These are phyloP conservation scores for Dryobotodes eremita DNA, from an alignment of 2,888 invertebrate genomes.

Conservation along the genomic window DNA sequence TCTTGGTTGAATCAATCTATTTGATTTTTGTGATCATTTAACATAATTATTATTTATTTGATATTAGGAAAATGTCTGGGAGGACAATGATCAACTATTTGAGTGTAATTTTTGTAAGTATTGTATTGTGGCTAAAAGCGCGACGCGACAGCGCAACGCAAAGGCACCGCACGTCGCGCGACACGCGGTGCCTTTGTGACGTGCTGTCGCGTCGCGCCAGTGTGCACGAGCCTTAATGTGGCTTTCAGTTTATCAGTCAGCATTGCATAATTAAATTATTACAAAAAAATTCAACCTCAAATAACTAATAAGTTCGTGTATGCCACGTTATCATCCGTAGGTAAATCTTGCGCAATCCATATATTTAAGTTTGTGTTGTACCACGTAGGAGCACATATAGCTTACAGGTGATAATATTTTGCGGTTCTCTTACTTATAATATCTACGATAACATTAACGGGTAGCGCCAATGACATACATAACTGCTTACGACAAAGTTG, in stretches of 20 bases:
- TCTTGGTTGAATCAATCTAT: not conserved
- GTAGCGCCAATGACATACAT: slow-evolving; percentile 22
- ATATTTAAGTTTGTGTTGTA: slow-evolving; percentile 1
- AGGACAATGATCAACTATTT: too few species aligned
- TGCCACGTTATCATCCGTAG: slow-evolving; percentile 38
- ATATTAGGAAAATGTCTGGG: not conserved
- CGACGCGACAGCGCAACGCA: too few species aligned
- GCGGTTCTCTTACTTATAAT: slow-evolving; percentile 16
- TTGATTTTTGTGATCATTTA: not conserved
- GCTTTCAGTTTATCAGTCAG: not conserved
- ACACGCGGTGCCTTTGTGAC: too few species aligned
- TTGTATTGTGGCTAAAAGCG: too few species aligned
- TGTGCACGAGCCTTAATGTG: too few species aligned
- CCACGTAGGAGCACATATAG: slow-evolving; percentile 2
- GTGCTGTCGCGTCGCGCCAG: too few species aligned
- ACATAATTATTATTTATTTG: not conserved
- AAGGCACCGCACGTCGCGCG: too few species aligned
- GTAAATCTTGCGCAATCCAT: slow-evolving; percentile 29
- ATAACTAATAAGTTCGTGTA: slow-evolving; percentile 35
- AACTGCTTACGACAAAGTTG: slow-evolving; percentile 8
- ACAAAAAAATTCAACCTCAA: slow-evolving; percentile 28
- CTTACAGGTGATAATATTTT: slow-evolving; percentile 37
- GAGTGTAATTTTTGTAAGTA: too few species aligned
- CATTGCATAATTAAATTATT: slow-evolving; percentile 4
- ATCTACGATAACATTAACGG: slow-evolving; percentile 31